phyloP scores from a whole-genome alignment of 2,888 invertebrate species.

The Siphlonurus alternatus region DNA sequence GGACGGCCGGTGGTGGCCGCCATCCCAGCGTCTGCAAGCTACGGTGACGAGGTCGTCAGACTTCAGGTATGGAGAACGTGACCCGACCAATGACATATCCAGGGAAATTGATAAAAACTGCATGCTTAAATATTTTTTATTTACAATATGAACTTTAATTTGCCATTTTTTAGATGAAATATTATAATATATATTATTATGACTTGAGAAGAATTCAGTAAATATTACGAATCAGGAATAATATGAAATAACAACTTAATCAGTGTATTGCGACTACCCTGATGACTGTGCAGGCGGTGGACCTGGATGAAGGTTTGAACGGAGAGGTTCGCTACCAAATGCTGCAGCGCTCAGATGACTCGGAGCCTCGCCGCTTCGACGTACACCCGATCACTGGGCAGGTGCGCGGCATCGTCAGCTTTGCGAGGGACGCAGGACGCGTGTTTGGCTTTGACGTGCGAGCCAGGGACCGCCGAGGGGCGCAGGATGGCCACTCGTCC shows the following conservation, averaged over 20 bases:
- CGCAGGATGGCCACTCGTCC: slow-evolving; percentile 64
- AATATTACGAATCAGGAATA: too few species aligned
- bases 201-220: too few species aligned
- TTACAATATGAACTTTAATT: not conserved
- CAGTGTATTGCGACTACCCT: too few species aligned
- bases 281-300: slow-evolving; percentile 47
- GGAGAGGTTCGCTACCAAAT: slow-evolving; percentile 67
- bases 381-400: slow-evolving; percentile 62
- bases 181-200: slow-evolving; percentile 1
- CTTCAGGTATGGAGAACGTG: slow-evolving; percentile 51
- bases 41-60: slow-evolving; percentile 63
- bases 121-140: not conserved
- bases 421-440: slow-evolving; percentile 50
- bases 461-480: slow-evolving; percentile 65
- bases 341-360: slow-evolving; percentile 40
- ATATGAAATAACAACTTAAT: too few species aligned
- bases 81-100: too few species aligned
- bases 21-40: slow-evolving; percentile 61
- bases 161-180: slow-evolving; percentile 1
- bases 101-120: not conserved
- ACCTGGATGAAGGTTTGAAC: slow-evolving; percentile 57
- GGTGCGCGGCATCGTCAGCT: slow-evolving; percentile 51
- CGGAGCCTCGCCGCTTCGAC: slow-evolving; percentile 51
- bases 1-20: slow-evolving; percentile 69
- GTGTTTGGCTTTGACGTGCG: slow-evolving; percentile 78